These are phyloP conservation scores for Dusona sp. DNA, from an alignment of 2,888 invertebrate species.

Conservation along the genomic window DNA sequence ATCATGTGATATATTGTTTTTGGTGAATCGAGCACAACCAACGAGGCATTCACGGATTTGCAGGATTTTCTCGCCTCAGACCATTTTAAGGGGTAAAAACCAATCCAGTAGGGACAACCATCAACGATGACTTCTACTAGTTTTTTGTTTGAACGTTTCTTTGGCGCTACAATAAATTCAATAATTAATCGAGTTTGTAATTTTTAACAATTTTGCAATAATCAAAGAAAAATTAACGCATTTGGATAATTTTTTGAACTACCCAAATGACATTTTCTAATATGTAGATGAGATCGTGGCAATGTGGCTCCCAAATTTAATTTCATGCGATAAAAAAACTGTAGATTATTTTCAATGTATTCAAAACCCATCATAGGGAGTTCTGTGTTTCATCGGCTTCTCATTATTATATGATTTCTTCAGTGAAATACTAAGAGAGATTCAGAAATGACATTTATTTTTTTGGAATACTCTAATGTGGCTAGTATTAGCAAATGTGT, in stretches of 20 bases:
- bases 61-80: conserved; percentile 66
- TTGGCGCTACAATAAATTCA: conserved; percentile 52
- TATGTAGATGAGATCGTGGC: too few species aligned
- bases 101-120: conserved; percentile 68
- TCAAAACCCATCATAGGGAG: too few species aligned
- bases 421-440: too few species aligned
- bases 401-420: too few species aligned
- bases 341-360: too few species aligned
- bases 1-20: conserved; percentile 68
- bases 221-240: not conserved
- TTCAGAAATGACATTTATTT: too few species aligned
- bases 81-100: conserved; percentile 65
- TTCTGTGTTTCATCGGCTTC: too few species aligned
- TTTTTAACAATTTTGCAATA: not conserved
- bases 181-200: not conserved
- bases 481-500: too few species aligned
- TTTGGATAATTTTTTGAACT: not conserved
- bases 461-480: too few species aligned
- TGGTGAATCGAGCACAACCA: conserved; percentile 70
- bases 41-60: conserved; percentile 60
- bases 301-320: too few species aligned
- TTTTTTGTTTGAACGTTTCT: conserved; percentile 41
- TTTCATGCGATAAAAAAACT: too few species aligned
- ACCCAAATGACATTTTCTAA: not conserved
- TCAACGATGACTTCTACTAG: conserved; percentile 59